Conservation (phyloP, 2,888 invertebrate genomes). For the Ethmia dodecea region DNA sequence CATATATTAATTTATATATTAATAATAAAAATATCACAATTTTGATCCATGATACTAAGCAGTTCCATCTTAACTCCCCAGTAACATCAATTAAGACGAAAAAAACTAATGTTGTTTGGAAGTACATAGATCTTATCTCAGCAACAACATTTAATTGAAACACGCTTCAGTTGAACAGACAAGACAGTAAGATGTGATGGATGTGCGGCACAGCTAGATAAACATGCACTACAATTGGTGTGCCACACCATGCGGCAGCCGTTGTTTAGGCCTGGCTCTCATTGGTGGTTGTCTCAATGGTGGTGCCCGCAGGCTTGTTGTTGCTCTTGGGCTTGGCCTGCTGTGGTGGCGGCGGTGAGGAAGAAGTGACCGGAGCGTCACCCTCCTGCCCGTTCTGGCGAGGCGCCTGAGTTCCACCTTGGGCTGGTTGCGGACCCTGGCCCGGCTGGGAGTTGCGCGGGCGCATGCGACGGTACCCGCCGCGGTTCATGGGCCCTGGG, state of each 20-base stretch:
- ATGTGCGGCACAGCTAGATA: slow-evolving; percentile 51
- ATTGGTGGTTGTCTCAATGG: slow-evolving; percentile 66
- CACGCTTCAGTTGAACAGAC: slow-evolving; percentile 55
- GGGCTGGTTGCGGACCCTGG: slow-evolving; percentile 21
- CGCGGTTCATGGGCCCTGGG: slow-evolving; percentile 61
- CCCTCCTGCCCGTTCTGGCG: slow-evolving; percentile 54
- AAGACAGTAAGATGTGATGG: slow-evolving; percentile 42
- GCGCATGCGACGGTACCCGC: slow-evolving; percentile 55
- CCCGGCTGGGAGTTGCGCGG: slow-evolving; percentile 53
- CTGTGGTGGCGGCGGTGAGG: slow-evolving; percentile 38
- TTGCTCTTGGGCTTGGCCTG: slow-evolving; percentile 51
- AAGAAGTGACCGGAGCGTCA: slow-evolving; percentile 38
- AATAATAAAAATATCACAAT: slow-evolving; percentile 69
- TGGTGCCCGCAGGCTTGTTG: slow-evolving; percentile 52
- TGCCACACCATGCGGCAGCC: slow-evolving; percentile 41
- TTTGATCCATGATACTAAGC: slow-evolving; percentile 66
- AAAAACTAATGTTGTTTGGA: slow-evolving; percentile 24
- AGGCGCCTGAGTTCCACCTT: slow-evolving; percentile 25
- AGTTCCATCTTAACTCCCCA: slow-evolving; percentile 52
- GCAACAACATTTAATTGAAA: slow-evolving; percentile 50
- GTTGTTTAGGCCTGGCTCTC: slow-evolving; percentile 69
- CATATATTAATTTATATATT: neutral
- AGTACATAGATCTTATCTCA: slow-evolving; percentile 36
- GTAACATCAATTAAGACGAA: slow-evolving; percentile 31
- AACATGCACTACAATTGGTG: slow-evolving; percentile 51